Base-by-base conservation (phyloP, 2,797 vertebrate genomes). In the Myotis findleyi region DNA sequence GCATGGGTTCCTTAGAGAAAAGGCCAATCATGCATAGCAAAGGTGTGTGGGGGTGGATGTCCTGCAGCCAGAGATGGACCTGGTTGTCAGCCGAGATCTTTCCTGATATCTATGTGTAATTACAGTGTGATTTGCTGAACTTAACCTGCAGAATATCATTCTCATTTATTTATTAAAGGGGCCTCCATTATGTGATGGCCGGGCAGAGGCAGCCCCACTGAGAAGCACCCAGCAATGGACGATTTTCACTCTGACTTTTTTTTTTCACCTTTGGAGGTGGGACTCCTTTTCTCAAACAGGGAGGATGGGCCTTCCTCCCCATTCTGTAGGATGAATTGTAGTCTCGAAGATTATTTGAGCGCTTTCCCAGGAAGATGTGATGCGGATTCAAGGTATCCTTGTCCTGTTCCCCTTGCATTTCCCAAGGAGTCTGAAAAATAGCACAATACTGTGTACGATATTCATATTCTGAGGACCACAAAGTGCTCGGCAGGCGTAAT, bases 11-110 rank as follows among this genome's bases (percentile, higher is more conserved):
- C 73, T 47, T 55, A n/a, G 77, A 82, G 84, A 92, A 90, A 71
- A 90, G 80, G 16, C 38, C n/a, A 25, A 30, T 20, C 64, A 7
- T 5, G 33, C 3, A 8, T 3, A 84, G 95, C 83, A 6, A 21
- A 85, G 27, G 41, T 11, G 3, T 17, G 8, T 33, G 36, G 64
- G 77, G 73, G 89, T 16, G 68, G 84, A 64, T 62, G 13, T 76
- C 94, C 68, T 16, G 51, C 73, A 55, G n/a, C 83, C 64, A 69
- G 93, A 89, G 84, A 14, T 64, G 91, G 66, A 55, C 75, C 71
- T 73, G 76, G 18, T 12, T 62, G 51, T 86, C 64, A 88, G 83
- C 47, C 25, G 2, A 0, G 0, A 2, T 77, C 76, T 81, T 77
- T 59, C n/a, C 36, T 0, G 25, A 6, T 62, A 47, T 17, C 83